Evolutionary conservation across 2,888 invertebrate species (phyloP), one percentile per base, ranked within the genome.

Genomic region (Arenicola marina): DNA sequence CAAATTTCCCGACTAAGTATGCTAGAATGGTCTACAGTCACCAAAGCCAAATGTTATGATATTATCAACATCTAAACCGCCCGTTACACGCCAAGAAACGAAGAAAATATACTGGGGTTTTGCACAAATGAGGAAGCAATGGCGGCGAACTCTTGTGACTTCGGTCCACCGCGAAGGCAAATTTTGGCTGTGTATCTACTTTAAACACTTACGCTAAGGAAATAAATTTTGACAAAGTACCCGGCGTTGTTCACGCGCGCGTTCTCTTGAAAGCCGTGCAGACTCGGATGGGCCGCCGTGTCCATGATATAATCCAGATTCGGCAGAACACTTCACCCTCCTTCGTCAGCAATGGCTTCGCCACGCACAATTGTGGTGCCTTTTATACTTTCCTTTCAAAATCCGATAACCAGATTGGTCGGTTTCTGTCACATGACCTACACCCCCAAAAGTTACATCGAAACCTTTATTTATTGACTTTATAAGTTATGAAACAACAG

Each of bases 251-350:
- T 78, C 77, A 80, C 78, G 78, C 78, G 77, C 76, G 83, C 82
- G 78, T 80, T 80, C 80, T 82, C 82, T 78, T 81, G 80, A 78
- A 78, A 81, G 76, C 80, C 78, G 83, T 81, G 82, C 79, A 82
- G 80, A 75, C 78, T 80, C 78, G 83, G 84, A 85, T 85, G 84
- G 81, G 80, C 83, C 79, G 81, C 83, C 76, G 82, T 83, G 80
- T 84, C 85, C 86, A 86, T 86, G 82, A 64, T 73, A 74, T 72
- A 68, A 59, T 72, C 71, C 68, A 73, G 80, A 79, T 81, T 76
- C 68, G 66, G 68, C 60, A 67, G 67, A 72, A 69, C 72, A 71
- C 69, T 73, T 69, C 69, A 61, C 70, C 70, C 69, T 77, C 73
- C 70, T 73, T 73, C 73, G 74, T 69, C 73, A 74, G 75, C 78